A percentile compares a stretch with the other conserved stretches of the same genome.
These are phyloP conservation scores for Torymus texanus DNA, from an alignment of 2,888 invertebrate species.

Conservation along the genomic window DNA sequence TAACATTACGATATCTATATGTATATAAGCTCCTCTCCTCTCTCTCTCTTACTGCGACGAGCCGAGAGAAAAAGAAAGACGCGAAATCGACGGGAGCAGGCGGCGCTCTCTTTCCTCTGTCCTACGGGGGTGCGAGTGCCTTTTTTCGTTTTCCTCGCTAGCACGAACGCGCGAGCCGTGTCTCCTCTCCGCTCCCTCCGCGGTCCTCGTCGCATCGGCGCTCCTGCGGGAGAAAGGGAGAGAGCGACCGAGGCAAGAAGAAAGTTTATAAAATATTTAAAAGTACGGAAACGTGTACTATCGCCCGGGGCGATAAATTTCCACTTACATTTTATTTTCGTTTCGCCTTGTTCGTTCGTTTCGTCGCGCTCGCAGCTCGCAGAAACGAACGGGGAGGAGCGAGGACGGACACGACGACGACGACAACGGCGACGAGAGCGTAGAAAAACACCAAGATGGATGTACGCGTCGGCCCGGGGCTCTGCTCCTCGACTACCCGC, in stretches of 20 bases:
- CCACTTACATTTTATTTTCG: conserved; percentile 76
- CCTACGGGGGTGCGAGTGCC: conserved; percentile 58
- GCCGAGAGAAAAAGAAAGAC: conserved; percentile 54
- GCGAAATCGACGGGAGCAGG: conserved; percentile 70
- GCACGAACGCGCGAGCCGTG: conserved; percentile 29
- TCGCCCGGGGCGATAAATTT: conserved; percentile 75
- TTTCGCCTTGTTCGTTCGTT: conserved; percentile 63
- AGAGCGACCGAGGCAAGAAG: conserved; percentile 65
- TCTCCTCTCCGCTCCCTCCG: conserved; percentile 59
- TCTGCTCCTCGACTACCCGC: conserved; percentile 13
- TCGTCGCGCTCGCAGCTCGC: conserved; percentile 43
- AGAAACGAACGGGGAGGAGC: conserved; percentile 24
- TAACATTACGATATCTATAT: conserved; percentile 73
- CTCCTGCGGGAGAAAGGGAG: conserved; percentile 58
- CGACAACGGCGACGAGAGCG: background rate
- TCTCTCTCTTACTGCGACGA: background rate
- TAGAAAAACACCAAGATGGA: conserved; percentile 58
- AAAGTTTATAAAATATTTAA: conserved; percentile 76
- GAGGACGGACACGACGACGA: conserved; percentile 57
- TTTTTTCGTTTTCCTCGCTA: conserved; percentile 59
- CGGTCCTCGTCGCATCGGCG: conserved; percentile 37
- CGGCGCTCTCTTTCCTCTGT: conserved; percentile 61
- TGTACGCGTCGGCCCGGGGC: conserved; percentile 46
- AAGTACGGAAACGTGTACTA: conserved; percentile 75
- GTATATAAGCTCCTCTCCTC: conserved; percentile 49